Percentiles rank a stretch among this genome's conserved stretches.
These are phyloP conservation scores for Chaenodraco wilsoni DNA, from an alignment of 2,797 vertebrate species.

Conservation along the genomic window DNA sequence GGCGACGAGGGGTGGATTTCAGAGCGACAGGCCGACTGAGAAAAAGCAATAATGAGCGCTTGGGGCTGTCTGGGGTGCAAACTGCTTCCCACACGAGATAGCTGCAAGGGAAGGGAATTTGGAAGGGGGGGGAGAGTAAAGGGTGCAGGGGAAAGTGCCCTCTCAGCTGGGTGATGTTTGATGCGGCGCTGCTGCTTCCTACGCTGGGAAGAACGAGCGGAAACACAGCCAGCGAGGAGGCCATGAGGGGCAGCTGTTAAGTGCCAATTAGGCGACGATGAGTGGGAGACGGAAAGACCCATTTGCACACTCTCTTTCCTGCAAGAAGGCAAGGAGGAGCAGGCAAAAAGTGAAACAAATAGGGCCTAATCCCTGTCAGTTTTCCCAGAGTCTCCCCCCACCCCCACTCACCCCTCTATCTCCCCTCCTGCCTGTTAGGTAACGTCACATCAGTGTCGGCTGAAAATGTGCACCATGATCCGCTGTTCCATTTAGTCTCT, in stretches of 20 bases:
- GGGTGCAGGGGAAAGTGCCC: slow-evolving; percentile 70
- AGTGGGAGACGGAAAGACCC: slow-evolving; percentile 67
- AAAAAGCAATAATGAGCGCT: slow-evolving; percentile 75
- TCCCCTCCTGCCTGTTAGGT: slow-evolving; percentile 40
- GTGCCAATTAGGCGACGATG: slow-evolving; percentile 76
- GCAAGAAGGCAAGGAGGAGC: slow-evolving; percentile 40
- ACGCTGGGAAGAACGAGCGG: slow-evolving; percentile 56
- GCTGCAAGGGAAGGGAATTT: slow-evolving; percentile 52
- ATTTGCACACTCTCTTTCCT: slow-evolving; percentile 50
- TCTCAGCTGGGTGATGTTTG: slow-evolving; percentile 74
- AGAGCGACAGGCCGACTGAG: slow-evolving; percentile 70
- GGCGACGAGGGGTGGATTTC: slow-evolving; percentile 50
- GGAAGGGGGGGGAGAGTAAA: slow-evolving; percentile 19
- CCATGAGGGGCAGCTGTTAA: slow-evolving; percentile 77
- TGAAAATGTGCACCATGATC: slow-evolving; percentile 47
- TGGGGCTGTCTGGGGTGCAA: slow-evolving; percentile 68
- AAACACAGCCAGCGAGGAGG: slow-evolving; percentile 61
- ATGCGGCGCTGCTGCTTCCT: slow-evolving; percentile 74
- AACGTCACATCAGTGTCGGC: slow-evolving; percentile 39
- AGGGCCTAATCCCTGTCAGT: slow-evolving; percentile 60
- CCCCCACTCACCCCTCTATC: slow-evolving; percentile 34
- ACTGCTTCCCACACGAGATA: slow-evolving; percentile 59
- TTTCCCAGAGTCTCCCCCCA: slow-evolving; percentile 25
- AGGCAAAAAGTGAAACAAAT: slow-evolving; percentile 67
- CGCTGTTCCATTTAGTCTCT: slow-evolving; percentile 24